phyloP scores from a whole-genome alignment of 2,888 invertebrate genomes.

The Ecliptopera silaceata region DNA sequence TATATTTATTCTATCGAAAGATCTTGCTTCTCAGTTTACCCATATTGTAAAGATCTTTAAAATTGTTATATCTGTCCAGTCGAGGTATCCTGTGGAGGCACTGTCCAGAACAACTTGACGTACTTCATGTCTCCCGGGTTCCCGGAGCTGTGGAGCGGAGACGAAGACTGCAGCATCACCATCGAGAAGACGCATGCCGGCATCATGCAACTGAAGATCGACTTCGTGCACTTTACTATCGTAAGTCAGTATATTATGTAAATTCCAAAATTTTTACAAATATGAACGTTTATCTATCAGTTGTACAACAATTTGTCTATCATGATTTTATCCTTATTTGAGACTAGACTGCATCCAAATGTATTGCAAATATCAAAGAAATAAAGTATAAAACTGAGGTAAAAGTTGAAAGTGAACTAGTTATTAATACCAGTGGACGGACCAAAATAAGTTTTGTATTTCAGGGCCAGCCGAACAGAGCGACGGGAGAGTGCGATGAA shows the following conservation, averaged over 20 bases:
- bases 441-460: too few species aligned
- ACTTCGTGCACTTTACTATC: conserved; percentile 92
- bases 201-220: conserved; percentile 91
- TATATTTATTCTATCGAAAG: too few species aligned
- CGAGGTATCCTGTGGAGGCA: conserved; percentile 88
- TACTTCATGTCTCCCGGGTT: conserved; percentile 92
- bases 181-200: conserved; percentile 90
- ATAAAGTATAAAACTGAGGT: background rate
- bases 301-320: too few species aligned
- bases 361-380: too few species aligned
- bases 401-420: too few species aligned
- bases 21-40: too few species aligned
- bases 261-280: too few species aligned
- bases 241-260: conserved; percentile 69
- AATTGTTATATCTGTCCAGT: conserved; percentile 74
- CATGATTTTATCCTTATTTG: too few species aligned
- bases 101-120: conserved; percentile 89
- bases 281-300: too few species aligned
- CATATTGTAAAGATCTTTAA: too few species aligned
- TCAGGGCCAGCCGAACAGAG: conserved; percentile 92
- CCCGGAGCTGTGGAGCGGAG: conserved; percentile 88
- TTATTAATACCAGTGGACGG: too few species aligned
- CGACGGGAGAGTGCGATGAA: conserved; percentile 90
- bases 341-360: too few species aligned
- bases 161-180: conserved; percentile 87